Percentiles rank a stretch among this genome's conserved stretches.
Conservation (phyloP, 2,888 invertebrate species). For the Caenorhabditis doughertyi region DNA sequence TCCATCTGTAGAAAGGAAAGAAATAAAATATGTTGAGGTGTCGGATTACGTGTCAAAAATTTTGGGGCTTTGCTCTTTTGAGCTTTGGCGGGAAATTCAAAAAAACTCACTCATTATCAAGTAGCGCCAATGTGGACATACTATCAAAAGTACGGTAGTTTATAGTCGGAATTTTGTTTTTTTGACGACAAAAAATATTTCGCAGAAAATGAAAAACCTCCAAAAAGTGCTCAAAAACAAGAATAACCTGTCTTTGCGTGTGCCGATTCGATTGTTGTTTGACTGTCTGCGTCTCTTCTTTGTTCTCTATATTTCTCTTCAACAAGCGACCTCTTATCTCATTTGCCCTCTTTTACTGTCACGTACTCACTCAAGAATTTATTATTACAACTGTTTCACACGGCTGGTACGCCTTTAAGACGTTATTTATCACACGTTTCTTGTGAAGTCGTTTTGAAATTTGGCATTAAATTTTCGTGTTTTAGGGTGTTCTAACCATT, state of each 20-base stretch:
- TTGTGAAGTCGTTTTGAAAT: neutral
- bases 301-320: neutral
- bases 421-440: neutral
- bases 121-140: conserved; percentile 24
- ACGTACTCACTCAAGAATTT: neutral
- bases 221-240: neutral
- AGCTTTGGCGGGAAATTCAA: neutral
- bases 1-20: conserved; percentile 34
- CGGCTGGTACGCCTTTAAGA: neutral
- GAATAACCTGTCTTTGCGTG: neutral
- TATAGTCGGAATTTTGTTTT: neutral
- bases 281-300: neutral
- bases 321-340: neutral
- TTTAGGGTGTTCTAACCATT: no score
- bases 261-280: conserved; percentile 11
- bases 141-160: neutral
- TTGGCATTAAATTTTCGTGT: no score
- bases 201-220: neutral
- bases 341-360: conserved; percentile 18
- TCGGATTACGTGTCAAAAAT: conserved; percentile 15
- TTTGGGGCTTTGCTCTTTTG: neutral
- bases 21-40: neutral
- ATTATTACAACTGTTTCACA: neutral
- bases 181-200: conserved; percentile 20
- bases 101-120: conserved; percentile 56